Evolutionary conservation across 1,140 invertebrate species (phyloP).

Genomic region (Oryctes rhinoceros): DNA sequence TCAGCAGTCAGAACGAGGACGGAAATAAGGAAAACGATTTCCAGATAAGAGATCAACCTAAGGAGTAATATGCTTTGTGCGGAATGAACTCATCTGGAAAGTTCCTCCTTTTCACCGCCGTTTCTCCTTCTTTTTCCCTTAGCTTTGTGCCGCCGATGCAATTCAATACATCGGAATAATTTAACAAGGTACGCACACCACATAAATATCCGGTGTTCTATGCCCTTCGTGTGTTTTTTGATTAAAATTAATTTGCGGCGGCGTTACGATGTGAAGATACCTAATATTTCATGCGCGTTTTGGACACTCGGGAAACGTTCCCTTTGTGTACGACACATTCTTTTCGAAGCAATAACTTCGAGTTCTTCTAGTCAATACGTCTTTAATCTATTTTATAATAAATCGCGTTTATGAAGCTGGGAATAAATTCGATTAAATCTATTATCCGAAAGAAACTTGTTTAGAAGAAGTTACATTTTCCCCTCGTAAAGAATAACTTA

Average conservation of each 20-base stretch:
- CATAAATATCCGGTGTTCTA: not conserved
- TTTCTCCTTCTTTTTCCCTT: conserved; percentile 41
- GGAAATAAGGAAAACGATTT: conserved; percentile 42
- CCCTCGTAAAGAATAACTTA: no score
- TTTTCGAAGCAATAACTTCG: no score
- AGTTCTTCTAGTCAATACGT: no score
- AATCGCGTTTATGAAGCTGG: no score
- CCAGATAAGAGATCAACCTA: conserved; percentile 48
- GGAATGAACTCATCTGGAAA: conserved; percentile 10
- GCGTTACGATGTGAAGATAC: not conserved
- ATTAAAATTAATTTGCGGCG: not conserved
- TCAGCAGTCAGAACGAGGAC: conserved; percentile 3
- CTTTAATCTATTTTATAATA: no score
- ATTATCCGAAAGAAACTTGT: no score
- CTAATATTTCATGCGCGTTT: no score
- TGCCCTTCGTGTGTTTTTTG: not conserved
- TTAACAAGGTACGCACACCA: conserved; percentile 50
- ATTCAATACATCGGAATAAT: conserved; percentile 52
- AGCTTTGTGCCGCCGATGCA: conserved; percentile 38
- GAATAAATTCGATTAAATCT: no score
- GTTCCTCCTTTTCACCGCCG: not conserved
- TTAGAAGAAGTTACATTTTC: no score
- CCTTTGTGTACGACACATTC: no score
- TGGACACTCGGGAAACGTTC: no score
- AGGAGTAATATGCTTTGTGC: conserved; percentile 43